Evolutionary conservation across 2,113 vertebrate genomes (phyloP).

Genomic region (Hyaena hyaena): DNA sequence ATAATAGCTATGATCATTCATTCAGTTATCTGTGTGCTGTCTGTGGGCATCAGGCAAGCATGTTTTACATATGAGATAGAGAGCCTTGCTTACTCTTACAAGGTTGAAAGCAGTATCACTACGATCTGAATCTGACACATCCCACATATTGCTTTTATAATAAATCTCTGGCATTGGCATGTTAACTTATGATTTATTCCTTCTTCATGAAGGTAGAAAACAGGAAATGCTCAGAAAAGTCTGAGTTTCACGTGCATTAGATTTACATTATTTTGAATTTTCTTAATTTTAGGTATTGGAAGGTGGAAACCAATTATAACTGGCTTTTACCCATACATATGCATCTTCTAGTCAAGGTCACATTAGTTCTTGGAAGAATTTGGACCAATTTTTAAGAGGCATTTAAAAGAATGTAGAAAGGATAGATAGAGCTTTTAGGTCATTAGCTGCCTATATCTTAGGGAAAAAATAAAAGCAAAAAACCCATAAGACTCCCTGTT

Average conservation of each 20-base stretch:
- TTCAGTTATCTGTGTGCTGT: not conserved
- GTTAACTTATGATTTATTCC: not conserved
- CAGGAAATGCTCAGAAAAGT: not conserved
- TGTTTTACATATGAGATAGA: not conserved
- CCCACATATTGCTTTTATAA: not conserved
- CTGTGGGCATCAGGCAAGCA: not conserved
- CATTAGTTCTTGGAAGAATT: not conserved
- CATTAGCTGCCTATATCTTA: not conserved
- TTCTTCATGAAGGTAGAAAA: constrained; percentile 16
- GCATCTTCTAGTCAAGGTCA: not conserved
- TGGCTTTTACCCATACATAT: not conserved
- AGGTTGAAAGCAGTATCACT: not conserved
- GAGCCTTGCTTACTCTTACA: not conserved
- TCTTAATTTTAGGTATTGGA: constrained; percentile 1
- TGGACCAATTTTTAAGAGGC: not conserved
- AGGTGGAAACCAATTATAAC: not conserved
- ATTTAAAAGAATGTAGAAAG: not conserved
- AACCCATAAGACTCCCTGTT: not conserved
- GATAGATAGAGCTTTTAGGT: not conserved
- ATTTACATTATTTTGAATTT: constrained; percentile 6
- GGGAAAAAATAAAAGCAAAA: not conserved
- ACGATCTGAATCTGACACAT: not conserved
- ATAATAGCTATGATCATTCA: not conserved
- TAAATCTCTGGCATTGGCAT: not conserved
- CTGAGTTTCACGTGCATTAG: not conserved